Evolutionary conservation across 2,797 vertebrate genomes (phyloP).

Genomic region (Graptemys geographica): DNA sequence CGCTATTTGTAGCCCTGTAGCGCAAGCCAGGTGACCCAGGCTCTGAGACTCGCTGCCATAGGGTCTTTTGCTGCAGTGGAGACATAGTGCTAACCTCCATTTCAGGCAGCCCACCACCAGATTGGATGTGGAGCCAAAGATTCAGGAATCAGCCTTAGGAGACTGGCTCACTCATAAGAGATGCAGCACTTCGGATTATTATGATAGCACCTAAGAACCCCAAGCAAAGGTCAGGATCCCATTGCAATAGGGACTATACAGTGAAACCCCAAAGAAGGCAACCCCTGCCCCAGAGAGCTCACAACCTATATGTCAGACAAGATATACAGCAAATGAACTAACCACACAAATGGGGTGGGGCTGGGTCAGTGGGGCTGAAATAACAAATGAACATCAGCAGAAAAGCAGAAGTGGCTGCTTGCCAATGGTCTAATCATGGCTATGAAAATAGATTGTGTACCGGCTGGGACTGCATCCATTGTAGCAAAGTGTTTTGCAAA

Average conservation of each 20-base stretch:
- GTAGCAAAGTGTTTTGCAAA: not conserved
- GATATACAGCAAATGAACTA: not conserved
- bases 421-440: not conserved
- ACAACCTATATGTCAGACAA: not conserved
- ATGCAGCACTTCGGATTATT: not conserved
- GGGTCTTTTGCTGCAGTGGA: too few species aligned
- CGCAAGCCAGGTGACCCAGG: too few species aligned
- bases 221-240: not conserved
- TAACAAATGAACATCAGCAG: not conserved
- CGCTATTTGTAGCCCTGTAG: too few species aligned
- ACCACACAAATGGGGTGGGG: not conserved
- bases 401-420: not conserved
- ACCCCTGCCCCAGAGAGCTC: not conserved
- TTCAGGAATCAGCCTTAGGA: not conserved
- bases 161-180: not conserved
- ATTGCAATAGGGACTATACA: not conserved
- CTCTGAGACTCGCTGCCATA: too few species aligned
- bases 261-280: not conserved
- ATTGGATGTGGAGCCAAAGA: not conserved
- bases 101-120: not conserved
- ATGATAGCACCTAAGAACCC: not conserved
- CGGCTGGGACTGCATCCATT: not conserved
- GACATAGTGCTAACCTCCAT: too few species aligned
- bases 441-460: not conserved
- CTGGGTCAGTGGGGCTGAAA: not conserved